Evolutionary conservation across 1,140 invertebrate genomes (phyloP).

Genomic region (Cyclargus thomasi): DNA sequence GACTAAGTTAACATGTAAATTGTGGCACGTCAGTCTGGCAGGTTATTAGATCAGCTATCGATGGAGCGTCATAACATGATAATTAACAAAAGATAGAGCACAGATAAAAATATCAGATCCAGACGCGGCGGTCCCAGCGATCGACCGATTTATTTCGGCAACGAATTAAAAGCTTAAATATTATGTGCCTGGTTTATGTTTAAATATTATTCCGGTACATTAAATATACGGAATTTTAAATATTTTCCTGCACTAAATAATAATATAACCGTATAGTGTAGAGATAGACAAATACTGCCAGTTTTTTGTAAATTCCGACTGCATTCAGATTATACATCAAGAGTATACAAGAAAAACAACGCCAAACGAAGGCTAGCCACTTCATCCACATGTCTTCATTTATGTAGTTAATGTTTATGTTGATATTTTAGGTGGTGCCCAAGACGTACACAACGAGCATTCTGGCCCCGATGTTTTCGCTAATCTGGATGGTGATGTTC

Average conservation of each 20-base stretch:
- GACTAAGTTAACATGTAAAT: not conserved
- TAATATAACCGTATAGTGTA: no score
- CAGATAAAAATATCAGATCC: constrained; percentile 26
- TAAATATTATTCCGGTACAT: no score
- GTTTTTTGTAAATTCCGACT: no score
- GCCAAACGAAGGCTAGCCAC: no score
- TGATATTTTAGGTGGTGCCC: constrained; percentile 68
- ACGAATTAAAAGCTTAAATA: not conserved
- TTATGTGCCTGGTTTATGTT: no score
- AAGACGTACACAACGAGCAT: constrained; percentile 79
- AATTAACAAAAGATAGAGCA: constrained; percentile 31
- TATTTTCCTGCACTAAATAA: no score
- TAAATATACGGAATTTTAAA: no score
- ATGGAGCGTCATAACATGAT: constrained; percentile 24
- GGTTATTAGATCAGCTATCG: constrained; percentile 19
- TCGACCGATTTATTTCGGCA: not conserved
- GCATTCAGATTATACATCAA: no score
- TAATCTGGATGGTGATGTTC: constrained; percentile 83
- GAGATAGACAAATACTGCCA: no score
- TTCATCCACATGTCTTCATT: no score
- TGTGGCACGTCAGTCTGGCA: not conserved
- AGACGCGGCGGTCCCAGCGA: not conserved
- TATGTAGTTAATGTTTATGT: not conserved
- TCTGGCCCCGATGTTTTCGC: constrained; percentile 80
- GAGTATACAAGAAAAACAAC: no score